These are phyloP conservation scores for Patiria miniata DNA, from an alignment of 35 echinoderm and acorn worm genomes.

Conservation along the genomic window DNA sequence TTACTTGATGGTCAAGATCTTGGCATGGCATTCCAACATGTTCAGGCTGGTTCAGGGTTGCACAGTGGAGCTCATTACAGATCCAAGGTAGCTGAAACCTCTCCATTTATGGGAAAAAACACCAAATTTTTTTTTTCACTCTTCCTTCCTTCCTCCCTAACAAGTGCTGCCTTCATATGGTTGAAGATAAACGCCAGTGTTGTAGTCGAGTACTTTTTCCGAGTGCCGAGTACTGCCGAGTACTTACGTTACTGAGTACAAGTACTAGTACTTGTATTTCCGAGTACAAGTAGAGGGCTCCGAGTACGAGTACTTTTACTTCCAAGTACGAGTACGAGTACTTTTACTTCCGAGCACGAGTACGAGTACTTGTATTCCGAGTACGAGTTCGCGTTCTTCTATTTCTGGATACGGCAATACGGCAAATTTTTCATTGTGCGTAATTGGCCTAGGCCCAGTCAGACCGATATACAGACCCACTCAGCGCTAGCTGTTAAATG, in stretches of 20 bases:
- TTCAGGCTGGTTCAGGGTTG: neutral
- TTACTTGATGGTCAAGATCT: slow-evolving; percentile 20
- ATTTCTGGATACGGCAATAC: too few species aligned
- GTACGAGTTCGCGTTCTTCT: too few species aligned
- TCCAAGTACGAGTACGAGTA: too few species aligned
- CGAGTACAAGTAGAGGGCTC: neutral
- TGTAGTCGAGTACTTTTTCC: neutral
- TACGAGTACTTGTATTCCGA: too few species aligned
- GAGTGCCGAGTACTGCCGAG: neutral
- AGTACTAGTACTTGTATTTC: neutral
- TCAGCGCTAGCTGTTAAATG: too few species aligned
- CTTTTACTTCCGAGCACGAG: too few species aligned
- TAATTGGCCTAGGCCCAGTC: too few species aligned
- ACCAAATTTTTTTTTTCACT: neutral
- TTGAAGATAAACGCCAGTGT: too few species aligned
- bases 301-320: too few species aligned
- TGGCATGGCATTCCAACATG: neutral
- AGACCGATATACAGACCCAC: too few species aligned
- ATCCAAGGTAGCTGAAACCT: neutral
- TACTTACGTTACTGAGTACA: neutral
- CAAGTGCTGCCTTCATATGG: neutral
- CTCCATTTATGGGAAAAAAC: neutral
- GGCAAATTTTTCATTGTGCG: too few species aligned
- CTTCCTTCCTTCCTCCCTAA: neutral
- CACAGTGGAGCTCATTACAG: slow-evolving; percentile 2